phyloP scores from a whole-genome alignment of 1,140 invertebrate genomes.

The Patella vulgata region DNA sequence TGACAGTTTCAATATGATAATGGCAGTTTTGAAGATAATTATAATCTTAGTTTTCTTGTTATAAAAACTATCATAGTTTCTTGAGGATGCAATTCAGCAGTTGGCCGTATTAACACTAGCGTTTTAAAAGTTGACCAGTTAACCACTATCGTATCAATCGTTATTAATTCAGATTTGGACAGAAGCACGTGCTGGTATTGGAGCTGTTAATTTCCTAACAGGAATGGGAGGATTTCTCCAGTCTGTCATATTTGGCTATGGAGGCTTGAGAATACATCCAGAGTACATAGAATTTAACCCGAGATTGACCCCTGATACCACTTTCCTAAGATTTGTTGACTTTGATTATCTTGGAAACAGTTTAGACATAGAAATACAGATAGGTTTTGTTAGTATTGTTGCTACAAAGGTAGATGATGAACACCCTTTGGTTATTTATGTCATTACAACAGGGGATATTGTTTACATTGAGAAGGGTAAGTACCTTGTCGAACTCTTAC shows the following conservation, averaged over 20 bases:
- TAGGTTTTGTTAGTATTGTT: slow-evolving; percentile 5
- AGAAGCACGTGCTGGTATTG: no score
- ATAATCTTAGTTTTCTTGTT: background rate
- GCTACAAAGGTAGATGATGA: no score
- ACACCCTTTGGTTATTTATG: slow-evolving; percentile 13
- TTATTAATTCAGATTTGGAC: no score
- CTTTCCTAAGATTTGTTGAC: slow-evolving; percentile 47
- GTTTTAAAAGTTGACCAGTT: no score
- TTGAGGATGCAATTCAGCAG: no score
- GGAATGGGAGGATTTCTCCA: slow-evolving; percentile 68
- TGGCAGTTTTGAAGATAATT: slow-evolving; percentile 32
- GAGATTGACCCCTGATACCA: slow-evolving; percentile 43
- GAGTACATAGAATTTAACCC: slow-evolving; percentile 58
- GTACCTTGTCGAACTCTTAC: background rate
- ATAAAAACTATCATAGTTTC: no score
- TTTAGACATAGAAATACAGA: slow-evolving; percentile 24
- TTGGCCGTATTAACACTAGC: no score
- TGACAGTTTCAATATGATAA: no score
- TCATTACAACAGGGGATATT: slow-evolving; percentile 4
- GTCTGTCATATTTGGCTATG: slow-evolving; percentile 66
- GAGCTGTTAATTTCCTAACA: slow-evolving; percentile 68
- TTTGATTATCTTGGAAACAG: slow-evolving; percentile 35
- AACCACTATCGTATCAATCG: no score
- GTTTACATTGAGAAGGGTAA: no score
- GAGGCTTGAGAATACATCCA: slow-evolving; percentile 57